A percentile compares a stretch with the other conserved stretches of the same genome.
Conservation (phyloP, 2,797 vertebrate species). For the Orestias chungarensis region DNA sequence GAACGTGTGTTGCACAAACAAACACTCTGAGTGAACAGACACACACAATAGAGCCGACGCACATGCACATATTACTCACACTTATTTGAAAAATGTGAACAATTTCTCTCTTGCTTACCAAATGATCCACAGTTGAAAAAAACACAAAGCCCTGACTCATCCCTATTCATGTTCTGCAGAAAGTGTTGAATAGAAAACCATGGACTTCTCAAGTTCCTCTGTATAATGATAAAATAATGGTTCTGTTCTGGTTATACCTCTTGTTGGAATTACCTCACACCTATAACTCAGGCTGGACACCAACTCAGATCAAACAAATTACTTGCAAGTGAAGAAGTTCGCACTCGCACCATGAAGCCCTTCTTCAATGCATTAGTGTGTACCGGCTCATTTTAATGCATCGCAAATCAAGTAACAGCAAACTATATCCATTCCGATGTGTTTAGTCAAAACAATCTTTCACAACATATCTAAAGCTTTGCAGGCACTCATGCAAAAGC, state of each 20-base stretch:
- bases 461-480: too few species aligned
- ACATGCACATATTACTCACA: conserved; percentile 8
- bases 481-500: too few species aligned
- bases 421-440: too few species aligned
- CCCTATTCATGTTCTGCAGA: conserved; percentile 47
- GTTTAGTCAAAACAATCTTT: too few species aligned
- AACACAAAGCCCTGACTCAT: conserved; percentile 45
- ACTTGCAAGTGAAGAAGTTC: too few species aligned
- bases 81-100: conserved; percentile 8
- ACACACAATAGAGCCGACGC: neutral
- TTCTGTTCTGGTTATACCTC: conserved; percentile 41
- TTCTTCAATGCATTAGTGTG: too few species aligned
- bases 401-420: too few species aligned
- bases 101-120: conserved; percentile 23
- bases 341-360: too few species aligned
- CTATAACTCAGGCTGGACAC: too few species aligned
- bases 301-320: too few species aligned
- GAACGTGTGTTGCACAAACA: conserved; percentile 27
- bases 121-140: conserved; percentile 14
- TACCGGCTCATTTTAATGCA: too few species aligned
- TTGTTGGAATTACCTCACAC: too few species aligned
- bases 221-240: conserved; percentile 31
- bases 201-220: conserved; percentile 18
- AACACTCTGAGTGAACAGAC: conserved; percentile 19
- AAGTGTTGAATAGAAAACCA: conserved; percentile 36